Base-by-base conservation (phyloP, 2,113 vertebrate genomes). In the Tachuris rubrigastra region DNA sequence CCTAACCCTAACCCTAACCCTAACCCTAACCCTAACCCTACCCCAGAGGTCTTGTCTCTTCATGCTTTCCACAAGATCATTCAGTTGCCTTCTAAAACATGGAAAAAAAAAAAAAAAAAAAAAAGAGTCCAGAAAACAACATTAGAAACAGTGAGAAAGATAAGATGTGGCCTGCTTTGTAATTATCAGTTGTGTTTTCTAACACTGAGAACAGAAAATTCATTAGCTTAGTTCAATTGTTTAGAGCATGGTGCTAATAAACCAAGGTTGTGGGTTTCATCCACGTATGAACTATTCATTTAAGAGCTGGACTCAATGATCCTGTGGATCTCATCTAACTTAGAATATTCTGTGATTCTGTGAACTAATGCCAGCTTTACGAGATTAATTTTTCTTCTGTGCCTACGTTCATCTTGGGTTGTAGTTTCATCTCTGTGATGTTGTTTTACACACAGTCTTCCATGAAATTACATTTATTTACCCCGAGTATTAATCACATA, bases 121-220 rank as follows among this genome's bases (percentile, higher is more conserved):
- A 59, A 35, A n/a, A 10, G 1, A 9, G 4, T 6, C 8, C 20
- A 63, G 39, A 56, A 75, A 79, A 39, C 4, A 24, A 8, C 0
- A 0, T 42, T 53, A 47, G 1, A 14, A 33, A 63, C 52, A 71
- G 3, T 20, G 30, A 93, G 65, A 65, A 35, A 16, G 31, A 24
- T 30, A 23, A 15, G 14, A 28, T 73, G 11, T 67, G 8, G 12
- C 71, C 33, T 33, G 30, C 16, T 5, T 60, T 66, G 11, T 42
- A 76, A 65, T 68, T 63, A n/a, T 19, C 21, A 46, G 10, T 14
- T n/a, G 0, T 9, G 18, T 10, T 50, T 50, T 50, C 14, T 50
- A 78, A 44, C 2, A 6, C 13, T 28, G 28, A 55, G 23, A 76
- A 42, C 10, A 46, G 42, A 90, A 76, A 76, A 73, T 76, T 89